These are phyloP conservation scores for Cephalopachus bancanus DNA, from an alignment of 2,797 vertebrate species.

Conservation along the genomic window DNA sequence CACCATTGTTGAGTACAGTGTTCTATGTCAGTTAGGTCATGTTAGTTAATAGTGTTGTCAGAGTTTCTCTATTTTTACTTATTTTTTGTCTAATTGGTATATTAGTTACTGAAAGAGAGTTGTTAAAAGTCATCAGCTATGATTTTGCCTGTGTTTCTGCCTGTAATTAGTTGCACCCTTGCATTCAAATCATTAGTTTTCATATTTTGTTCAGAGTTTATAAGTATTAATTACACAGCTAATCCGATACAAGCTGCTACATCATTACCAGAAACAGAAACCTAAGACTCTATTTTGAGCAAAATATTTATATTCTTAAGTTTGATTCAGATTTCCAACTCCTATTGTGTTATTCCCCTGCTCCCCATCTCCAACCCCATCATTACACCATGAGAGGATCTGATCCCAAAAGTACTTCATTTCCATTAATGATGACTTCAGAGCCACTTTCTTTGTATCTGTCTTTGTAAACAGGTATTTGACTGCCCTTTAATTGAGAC, in stretches of 20 bases:
- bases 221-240: neutral
- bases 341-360: neutral
- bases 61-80: neutral
- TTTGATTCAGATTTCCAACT: slow-evolving; percentile 42
- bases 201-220: slow-evolving; percentile 20
- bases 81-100: neutral
- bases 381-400: neutral
- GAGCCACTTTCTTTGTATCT: slow-evolving; percentile 39
- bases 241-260: neutral
- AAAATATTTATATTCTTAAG: slow-evolving; percentile 3
- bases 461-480: slow-evolving; percentile 1
- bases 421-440: neutral
- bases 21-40: neutral
- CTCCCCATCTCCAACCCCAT: no score
- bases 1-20: no score
- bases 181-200: neutral
- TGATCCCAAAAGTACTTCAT: neutral
- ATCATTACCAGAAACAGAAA: slow-evolving; percentile 5
- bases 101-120: neutral
- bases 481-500: neutral
- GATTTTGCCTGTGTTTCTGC: neutral
- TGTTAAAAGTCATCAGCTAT: neutral
- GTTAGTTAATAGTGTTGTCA: neutral
- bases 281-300: neutral
- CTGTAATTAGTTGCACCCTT: neutral